A percentile compares a stretch with the other conserved stretches of the same genome.
Conservation (phyloP, 2,888 invertebrate species). For the Thalpophila matura region DNA sequence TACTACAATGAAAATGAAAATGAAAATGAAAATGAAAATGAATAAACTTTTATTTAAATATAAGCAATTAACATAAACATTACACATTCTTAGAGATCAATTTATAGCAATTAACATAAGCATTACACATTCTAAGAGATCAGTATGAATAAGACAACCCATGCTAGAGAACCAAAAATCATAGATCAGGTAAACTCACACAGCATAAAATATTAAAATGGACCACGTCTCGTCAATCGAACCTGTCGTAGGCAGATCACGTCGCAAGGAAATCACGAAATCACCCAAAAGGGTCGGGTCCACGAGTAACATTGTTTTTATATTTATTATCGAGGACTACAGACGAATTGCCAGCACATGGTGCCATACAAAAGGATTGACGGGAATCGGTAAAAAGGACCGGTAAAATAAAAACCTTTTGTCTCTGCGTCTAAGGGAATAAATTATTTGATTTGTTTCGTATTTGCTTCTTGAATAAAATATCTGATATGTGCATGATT, state of each 20-base stretch:
- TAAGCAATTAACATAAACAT: no score
- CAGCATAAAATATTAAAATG: constrained; percentile 38
- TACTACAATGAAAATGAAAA: no score
- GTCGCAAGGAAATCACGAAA: constrained; percentile 45
- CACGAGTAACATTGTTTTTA: constrained; percentile 46
- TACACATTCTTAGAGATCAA: no score
- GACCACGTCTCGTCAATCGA: constrained; percentile 38
- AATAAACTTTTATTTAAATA: no score
- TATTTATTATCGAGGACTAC: constrained; percentile 42
- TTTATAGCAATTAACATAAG: no score
- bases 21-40: no score
- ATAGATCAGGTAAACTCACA: neutral
- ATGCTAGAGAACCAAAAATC: no score
- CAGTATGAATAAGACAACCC: no score
- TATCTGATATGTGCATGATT: constrained; percentile 1
- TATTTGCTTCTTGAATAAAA: constrained; percentile 13
- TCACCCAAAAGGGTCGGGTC: constrained; percentile 27
- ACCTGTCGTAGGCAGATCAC: constrained; percentile 29
- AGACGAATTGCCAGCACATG: constrained; percentile 37
- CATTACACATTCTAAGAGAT: no score
- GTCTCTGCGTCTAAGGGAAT: constrained; percentile 22
- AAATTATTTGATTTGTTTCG: constrained; percentile 36
- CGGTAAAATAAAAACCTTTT: constrained; percentile 14
- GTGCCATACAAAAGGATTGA: constrained; percentile 10
- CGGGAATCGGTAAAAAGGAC: constrained; percentile 24